Evolutionary conservation across 2,888 invertebrate species (phyloP).

Genomic region (Drosophila cracens): DNA sequence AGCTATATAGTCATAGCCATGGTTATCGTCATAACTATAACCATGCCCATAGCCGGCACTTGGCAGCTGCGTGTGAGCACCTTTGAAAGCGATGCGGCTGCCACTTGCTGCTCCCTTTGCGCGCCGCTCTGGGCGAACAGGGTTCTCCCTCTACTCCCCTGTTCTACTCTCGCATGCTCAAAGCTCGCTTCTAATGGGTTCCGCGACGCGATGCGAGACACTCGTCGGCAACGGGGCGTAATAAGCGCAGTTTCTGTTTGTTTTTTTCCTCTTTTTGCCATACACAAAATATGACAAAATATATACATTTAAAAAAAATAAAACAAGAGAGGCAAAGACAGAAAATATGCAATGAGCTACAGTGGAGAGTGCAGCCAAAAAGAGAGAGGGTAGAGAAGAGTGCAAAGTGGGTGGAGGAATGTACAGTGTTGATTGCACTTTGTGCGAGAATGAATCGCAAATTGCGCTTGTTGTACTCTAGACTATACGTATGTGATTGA

Average conservation of each 20-base stretch:
- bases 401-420: neutral
- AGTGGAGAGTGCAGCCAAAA: neutral
- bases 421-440: constrained; percentile 66
- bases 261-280: constrained; percentile 34
- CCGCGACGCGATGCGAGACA: constrained; percentile 24
- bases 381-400: constrained; percentile 13
- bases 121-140: constrained; percentile 17
- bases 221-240: constrained; percentile 50
- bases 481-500: constrained; percentile 10
- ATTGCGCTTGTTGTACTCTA: constrained; percentile 45
- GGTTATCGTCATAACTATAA: constrained; percentile 41
- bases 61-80: constrained; percentile 51
- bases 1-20: constrained; percentile 28
- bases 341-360: constrained; percentile 25
- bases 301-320: constrained; percentile 22
- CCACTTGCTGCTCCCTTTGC: constrained; percentile 35
- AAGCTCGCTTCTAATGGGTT: constrained; percentile 68
- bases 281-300: constrained; percentile 51
- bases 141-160: neutral
- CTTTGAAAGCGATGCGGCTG: constrained; percentile 36
- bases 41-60: constrained; percentile 54
- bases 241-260: constrained; percentile 76
- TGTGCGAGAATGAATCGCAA: constrained; percentile 57
- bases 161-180: constrained; percentile 16
- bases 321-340: constrained; percentile 11